Conservation (phyloP, 2,797 vertebrate species). For the Scolopax rusticola region DNA sequence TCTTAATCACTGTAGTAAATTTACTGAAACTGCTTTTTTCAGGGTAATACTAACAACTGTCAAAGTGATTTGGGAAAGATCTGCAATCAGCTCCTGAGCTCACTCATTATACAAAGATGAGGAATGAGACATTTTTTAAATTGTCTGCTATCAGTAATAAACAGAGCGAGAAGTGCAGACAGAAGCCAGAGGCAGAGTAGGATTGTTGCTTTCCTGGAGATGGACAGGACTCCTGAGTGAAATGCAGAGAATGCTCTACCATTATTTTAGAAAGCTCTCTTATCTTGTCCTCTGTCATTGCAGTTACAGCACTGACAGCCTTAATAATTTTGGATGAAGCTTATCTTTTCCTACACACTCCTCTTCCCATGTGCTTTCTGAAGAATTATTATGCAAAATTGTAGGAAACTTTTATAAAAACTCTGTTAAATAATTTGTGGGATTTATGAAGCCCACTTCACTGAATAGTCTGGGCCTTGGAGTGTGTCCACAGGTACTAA, state of each 20-base stretch:
- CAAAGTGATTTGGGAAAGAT: not conserved
- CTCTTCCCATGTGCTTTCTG: not conserved
- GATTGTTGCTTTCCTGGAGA: not conserved
- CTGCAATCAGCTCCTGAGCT: not conserved
- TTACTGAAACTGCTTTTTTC: not conserved
- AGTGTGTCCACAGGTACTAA: not conserved
- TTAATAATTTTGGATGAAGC: not conserved
- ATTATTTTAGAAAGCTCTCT: not conserved
- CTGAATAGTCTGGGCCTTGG: not conserved
- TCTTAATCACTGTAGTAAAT: not conserved
- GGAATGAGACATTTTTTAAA: not conserved
- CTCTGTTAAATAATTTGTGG: not conserved
- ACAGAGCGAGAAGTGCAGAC: not conserved
- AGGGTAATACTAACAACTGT: not conserved
- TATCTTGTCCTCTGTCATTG: not conserved
- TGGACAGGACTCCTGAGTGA: not conserved
- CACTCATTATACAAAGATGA: not conserved
- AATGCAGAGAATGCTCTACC: not conserved
- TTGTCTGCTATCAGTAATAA: not conserved
- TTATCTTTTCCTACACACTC: not conserved
- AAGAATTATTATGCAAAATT: not conserved
- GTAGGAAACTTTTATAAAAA: not conserved
- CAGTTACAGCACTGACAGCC: not conserved
- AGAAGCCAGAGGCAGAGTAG: not conserved
- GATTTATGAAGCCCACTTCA: not conserved